Percentiles rank a stretch among this genome's conserved stretches.
These are phyloP conservation scores for Lates calcarifer DNA, from an alignment of 2,113 vertebrate species.

Conservation along the genomic window DNA sequence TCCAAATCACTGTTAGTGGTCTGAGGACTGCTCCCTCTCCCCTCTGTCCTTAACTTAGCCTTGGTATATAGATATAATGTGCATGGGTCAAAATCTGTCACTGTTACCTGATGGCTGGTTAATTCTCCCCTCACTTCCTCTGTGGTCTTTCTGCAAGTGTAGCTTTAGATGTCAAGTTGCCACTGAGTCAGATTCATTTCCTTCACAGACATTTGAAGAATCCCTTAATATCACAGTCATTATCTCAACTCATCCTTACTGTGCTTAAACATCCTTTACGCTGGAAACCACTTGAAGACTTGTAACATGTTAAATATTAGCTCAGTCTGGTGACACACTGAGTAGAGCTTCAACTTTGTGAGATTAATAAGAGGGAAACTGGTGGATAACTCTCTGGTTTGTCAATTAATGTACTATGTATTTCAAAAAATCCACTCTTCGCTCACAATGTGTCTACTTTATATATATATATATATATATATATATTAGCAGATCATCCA, in stretches of 20 bases:
- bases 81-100: constrained; percentile 31
- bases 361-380: constrained; percentile 7
- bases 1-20: constrained; percentile 42
- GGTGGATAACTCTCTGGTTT: neutral
- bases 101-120: constrained; percentile 33
- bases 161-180: constrained; percentile 22
- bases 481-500: constrained; percentile 14
- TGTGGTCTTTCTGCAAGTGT: constrained; percentile 5
- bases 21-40: constrained; percentile 36
- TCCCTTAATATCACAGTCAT: constrained; percentile 43
- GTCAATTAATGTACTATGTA: neutral
- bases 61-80: constrained; percentile 21
- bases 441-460: neutral
- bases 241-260: constrained; percentile 41
- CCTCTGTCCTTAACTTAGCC: constrained; percentile 45
- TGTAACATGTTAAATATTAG: constrained; percentile 7
- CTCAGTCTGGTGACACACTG: neutral
- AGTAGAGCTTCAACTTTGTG: constrained; percentile 10
- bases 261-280: constrained; percentile 21
- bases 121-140: neutral
- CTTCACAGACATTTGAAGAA: constrained; percentile 33
- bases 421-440: constrained; percentile 16
- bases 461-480: constrained; percentile 4
- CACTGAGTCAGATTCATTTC: constrained; percentile 26
- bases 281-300: constrained; percentile 26